phyloP scores from a whole-genome alignment of 2,113 vertebrate genomes.

The Glareola pratincola region DNA sequence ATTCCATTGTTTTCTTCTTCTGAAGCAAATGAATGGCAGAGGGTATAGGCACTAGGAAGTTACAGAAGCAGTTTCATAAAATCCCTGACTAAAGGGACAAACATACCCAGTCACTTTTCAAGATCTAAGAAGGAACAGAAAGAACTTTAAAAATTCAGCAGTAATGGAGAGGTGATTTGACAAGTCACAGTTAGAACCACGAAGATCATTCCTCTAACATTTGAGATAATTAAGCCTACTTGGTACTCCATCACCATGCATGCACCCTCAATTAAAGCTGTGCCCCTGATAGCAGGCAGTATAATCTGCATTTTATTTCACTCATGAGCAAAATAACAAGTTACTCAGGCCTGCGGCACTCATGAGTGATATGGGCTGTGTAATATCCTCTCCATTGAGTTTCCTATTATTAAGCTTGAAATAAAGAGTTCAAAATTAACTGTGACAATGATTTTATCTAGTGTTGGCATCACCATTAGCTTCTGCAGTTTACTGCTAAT shows the following conservation, averaged over 20 bases:
- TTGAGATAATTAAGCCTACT: constrained; percentile 64
- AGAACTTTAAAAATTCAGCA: neutral
- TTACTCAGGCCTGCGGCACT: constrained; percentile 86
- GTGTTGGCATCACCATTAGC: constrained; percentile 80
- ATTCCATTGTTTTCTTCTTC: constrained; percentile 21
- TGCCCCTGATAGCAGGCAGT: constrained; percentile 79
- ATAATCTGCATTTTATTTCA: constrained; percentile 86
- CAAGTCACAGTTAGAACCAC: constrained; percentile 31
- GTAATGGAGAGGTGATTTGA: neutral
- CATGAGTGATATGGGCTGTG: constrained; percentile 85
- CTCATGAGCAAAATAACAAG: constrained; percentile 86
- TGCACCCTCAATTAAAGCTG: constrained; percentile 78
- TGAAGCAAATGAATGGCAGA: neutral
- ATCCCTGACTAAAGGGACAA: neutral
- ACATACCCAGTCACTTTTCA: neutral
- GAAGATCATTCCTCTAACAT: constrained; percentile 35
- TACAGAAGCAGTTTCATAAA: constrained; percentile 1
- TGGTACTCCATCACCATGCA: constrained; percentile 36
- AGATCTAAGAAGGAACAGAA: neutral
- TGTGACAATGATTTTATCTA: constrained; percentile 85
- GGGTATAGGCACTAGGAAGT: neutral
- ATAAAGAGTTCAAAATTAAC: constrained; percentile 88
- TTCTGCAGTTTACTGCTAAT: constrained; percentile 85
- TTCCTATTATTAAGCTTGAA: constrained; percentile 87
- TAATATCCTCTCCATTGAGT: constrained; percentile 86